These are phyloP conservation scores for Archocentrus centrarchus DNA, from an alignment of 2,113 vertebrate genomes.

Conservation along the genomic window DNA sequence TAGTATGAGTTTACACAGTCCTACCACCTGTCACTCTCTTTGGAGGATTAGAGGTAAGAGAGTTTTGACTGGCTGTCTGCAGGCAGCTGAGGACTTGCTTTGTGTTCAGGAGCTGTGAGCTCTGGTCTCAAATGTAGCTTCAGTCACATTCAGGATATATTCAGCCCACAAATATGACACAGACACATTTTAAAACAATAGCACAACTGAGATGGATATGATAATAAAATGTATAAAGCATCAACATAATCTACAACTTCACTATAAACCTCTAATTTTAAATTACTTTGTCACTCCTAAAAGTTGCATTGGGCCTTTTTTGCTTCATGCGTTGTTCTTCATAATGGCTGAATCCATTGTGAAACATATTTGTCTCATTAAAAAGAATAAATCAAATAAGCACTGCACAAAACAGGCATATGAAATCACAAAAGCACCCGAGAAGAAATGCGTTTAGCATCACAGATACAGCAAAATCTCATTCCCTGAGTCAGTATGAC, in stretches of 20 bases:
- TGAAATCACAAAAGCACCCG: slow-evolving; percentile 2
- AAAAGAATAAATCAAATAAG: not conserved
- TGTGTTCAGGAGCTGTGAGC: slow-evolving; percentile 25
- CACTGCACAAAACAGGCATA: not conserved
- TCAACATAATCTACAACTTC: not conserved
- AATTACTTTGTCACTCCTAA: not conserved
- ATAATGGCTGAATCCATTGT: not conserved
- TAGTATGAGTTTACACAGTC: not conserved
- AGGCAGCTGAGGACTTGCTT: slow-evolving; percentile 33
- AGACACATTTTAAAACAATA: slow-evolving; percentile 6
- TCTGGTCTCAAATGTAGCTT: slow-evolving; percentile 27
- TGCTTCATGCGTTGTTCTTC: not conserved
- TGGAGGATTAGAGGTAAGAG: slow-evolving; percentile 32
- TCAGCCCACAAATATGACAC: slow-evolving; percentile 19
- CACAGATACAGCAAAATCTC: not conserved
- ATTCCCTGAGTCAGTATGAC: not conserved
- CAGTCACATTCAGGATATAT: slow-evolving; percentile 31
- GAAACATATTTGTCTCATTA: slow-evolving; percentile 2
- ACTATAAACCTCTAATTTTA: not conserved
- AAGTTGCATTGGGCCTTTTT: not conserved
- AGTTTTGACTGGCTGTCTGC: slow-evolving; percentile 28
- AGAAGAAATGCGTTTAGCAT: not conserved
- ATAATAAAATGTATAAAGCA: not conserved
- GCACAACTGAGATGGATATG: not conserved
- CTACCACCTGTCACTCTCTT: not conserved